These are phyloP conservation scores for Philaenus spumarius DNA, from an alignment of 1,140 invertebrate species.

Conservation along the genomic window DNA sequence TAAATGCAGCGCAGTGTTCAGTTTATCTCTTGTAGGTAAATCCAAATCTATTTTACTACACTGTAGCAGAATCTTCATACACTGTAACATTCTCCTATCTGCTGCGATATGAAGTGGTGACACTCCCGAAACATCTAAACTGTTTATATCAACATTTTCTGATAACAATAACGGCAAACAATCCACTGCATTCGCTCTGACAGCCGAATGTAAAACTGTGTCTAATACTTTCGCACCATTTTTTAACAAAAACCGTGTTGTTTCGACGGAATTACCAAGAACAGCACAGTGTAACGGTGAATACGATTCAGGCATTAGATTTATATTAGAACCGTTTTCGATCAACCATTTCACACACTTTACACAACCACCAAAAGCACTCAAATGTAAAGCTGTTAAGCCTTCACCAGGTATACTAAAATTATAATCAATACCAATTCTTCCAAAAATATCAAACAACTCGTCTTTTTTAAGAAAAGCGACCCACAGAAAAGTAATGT, in stretches of 20 bases:
- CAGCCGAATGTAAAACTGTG: conserved; percentile 68
- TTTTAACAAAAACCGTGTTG: conserved; percentile 60
- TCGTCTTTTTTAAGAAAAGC: conserved; percentile 60
- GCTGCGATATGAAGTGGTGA: conserved; percentile 70
- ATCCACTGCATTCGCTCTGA: conserved; percentile 63
- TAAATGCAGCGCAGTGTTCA: conserved; percentile 65
- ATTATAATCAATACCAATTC: conserved; percentile 57
- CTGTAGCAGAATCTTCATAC: conserved; percentile 45
- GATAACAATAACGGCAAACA: conserved; percentile 63
- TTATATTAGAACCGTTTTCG: conserved; percentile 56
- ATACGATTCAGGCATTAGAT: conserved; percentile 44
- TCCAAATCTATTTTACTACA: conserved; percentile 25
- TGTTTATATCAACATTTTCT: conserved; percentile 61
- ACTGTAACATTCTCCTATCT: conserved; percentile 59
- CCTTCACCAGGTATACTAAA: conserved; percentile 59
- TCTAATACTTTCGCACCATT: conserved; percentile 58
- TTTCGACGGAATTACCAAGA: conserved; percentile 66
- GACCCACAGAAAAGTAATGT: conserved; percentile 60
- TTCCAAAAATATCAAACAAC: conserved; percentile 51
- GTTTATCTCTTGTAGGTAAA: conserved; percentile 23
- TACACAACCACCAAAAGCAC: conserved; percentile 67
- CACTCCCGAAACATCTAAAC: conserved; percentile 58
- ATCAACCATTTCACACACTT: conserved; percentile 63
- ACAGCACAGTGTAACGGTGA: conserved; percentile 74
- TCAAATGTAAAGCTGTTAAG: conserved; percentile 61